These are phyloP conservation scores for Drosophila pandora DNA, from an alignment of 1,140 invertebrate species.

Conservation along the genomic window DNA sequence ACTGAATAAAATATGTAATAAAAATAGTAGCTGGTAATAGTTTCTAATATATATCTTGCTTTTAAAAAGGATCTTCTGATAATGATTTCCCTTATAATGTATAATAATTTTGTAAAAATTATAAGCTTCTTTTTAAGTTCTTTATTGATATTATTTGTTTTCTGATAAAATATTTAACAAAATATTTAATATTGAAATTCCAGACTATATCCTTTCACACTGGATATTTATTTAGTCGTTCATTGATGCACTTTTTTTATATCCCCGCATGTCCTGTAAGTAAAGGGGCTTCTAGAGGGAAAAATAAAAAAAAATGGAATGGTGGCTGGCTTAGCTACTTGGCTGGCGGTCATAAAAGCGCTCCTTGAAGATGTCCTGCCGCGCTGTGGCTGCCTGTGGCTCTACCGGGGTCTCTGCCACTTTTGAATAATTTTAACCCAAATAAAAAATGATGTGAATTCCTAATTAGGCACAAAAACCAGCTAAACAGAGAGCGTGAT, in stretches of 20 bases:
- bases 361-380: constrained; percentile 28
- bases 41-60: too few relatives aligned
- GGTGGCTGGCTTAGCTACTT: constrained; percentile 3
- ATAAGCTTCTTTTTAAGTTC: too few relatives aligned
- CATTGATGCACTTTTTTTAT: neutral
- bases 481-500: constrained; percentile 8
- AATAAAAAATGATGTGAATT: constrained; percentile 84
- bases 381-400: constrained; percentile 7
- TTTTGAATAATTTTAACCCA: constrained; percentile 83
- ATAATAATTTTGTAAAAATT: too few relatives aligned
- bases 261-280: neutral
- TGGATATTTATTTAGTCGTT: neutral
- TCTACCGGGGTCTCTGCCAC: constrained; percentile 55
- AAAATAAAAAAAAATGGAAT: neutral
- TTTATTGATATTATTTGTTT: too few relatives aligned
- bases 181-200: neutral
- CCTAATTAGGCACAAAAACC: constrained; percentile 72
- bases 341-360: constrained; percentile 26
- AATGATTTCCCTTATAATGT: too few relatives aligned
- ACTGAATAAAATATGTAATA: too few relatives aligned
- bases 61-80: too few relatives aligned
- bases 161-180: too few relatives aligned
- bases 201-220: neutral
- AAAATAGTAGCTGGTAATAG: too few relatives aligned
- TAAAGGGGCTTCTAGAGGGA: neutral